Base-by-base conservation (phyloP, 2,888 invertebrate species). In the Halictus ligatus region DNA sequence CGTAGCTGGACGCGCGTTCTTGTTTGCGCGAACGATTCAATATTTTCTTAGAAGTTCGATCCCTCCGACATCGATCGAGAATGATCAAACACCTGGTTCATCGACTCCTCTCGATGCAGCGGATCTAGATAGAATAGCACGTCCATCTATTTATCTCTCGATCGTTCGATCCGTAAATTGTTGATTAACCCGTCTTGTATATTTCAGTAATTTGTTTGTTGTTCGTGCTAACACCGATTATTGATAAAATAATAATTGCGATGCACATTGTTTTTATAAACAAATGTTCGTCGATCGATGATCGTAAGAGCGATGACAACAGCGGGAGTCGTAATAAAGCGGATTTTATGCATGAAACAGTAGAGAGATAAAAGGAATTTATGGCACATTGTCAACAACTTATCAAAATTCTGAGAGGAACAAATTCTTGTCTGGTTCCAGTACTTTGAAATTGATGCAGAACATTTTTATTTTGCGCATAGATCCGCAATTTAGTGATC, bases 31-130 rank as follows among this genome's bases (percentile, higher is more conserved):
- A 29, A 29, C 54, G 60, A 35, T 83, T 80, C 81, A 84, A 78
- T 78, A 83, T 88, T 83, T 79, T 50, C 67, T 43, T 35, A 82
- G 73, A 50, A 50, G 75, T 74, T 50, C 72, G 72, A 87, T 84
- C 48, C 54, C 83, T 78, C 67, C 54, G 64, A 21, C 60, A 7
- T 60, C 43, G 73, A 81, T 75, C 35, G 48, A 15, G 46, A 40
- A 43, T 4, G 25, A 29, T 29, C 64, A n/a, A 78, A 25, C 40
- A 50, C 43, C 18, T 67, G 13, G 48, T 67, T 77, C 69, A 35
- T 69, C 35, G 64, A n/a, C 18, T 77, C 4, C 35, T 64, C 64
- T 18, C 29, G 18, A 64, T 64, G 3, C 18, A 35, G 8, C 3
- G 18, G 29, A 64, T 58, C 8, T 3, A 10, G n/a, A 54, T 21